Evolutionary conservation across 2,888 invertebrate species (phyloP), one percentile per base, ranked within the genome.

Genomic region (Gnatocerus cornutus): DNA sequence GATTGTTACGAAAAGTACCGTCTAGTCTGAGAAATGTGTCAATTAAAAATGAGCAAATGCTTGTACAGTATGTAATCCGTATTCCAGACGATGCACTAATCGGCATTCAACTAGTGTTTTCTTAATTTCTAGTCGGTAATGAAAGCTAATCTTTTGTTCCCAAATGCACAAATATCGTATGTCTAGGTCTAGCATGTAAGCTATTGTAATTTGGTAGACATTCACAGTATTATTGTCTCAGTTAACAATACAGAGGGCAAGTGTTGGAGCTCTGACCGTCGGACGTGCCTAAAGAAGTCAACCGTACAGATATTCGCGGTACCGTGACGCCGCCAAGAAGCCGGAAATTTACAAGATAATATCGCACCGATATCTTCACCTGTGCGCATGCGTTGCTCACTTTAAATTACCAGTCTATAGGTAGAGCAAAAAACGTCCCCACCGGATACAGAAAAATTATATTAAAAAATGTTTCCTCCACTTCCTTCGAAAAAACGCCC

Each of bases 321-420:
- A 71, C 71, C 71, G 71, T 71, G 71, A 71, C 71, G 67, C 71
- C 72, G 68, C 52, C 69, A 73, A 72, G 72, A 70, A 75, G 73
- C 75, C 71, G 75, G 75, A 75, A 75, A 72, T 71, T 73, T 73
- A 67, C 66, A 68, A 63, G 75, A 75, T 75, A 73, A 72, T 74
- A 74, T 74, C 74, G 72, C 73, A 73, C 69, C 72, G 68, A 72
- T 71, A 73, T 71, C 55, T 55, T 53, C 52, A 59, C 45, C 39
- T 37, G 14, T 30, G 69, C 71, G 71, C 74, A 71, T 72, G 69
- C 71, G 68, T 41, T 61, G 58, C 50, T 63, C 16, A 45, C 41
- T 48, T 53, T 53, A 27, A 58, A 46, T 30, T 45, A 21, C 43
- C 10, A 33, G 14, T 33, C n/a, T 56, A 50, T 50, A 21, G 62